A percentile compares a stretch with the other conserved stretches of the same genome.
Conservation (phyloP, 2,888 invertebrate genomes). For the Andrena dorsata region DNA sequence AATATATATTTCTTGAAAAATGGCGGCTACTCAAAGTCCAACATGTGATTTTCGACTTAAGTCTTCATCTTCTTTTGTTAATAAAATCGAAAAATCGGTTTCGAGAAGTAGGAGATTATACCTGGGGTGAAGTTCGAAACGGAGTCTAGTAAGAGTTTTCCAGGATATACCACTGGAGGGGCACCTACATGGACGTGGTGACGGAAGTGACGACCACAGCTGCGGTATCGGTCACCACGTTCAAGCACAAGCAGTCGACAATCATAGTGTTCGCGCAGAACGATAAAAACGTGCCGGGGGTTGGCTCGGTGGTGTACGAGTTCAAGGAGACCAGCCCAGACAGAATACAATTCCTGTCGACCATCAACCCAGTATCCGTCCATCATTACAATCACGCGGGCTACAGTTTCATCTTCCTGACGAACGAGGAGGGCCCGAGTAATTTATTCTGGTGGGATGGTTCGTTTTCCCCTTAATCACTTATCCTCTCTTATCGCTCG, state of each 20-base stretch:
- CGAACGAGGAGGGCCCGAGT: slow-evolving; percentile 68
- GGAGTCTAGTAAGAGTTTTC: neutral
- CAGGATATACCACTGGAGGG: slow-evolving; percentile 79
- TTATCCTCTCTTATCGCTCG: neutral
- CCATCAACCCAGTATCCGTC: slow-evolving; percentile 68
- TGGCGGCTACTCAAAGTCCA: too few relatives aligned
- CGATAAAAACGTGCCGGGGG: slow-evolving; percentile 29
- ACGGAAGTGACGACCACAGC: slow-evolving; percentile 66
- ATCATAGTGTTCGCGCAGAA: slow-evolving; percentile 75
- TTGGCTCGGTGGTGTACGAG: slow-evolving; percentile 73
- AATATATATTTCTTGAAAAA: too few relatives aligned
- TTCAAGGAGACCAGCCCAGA: slow-evolving; percentile 61
- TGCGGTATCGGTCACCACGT: slow-evolving; percentile 75
- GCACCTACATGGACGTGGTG: slow-evolving; percentile 77
- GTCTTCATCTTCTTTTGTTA: too few relatives aligned
- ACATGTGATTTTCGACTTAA: too few relatives aligned
- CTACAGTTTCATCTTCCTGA: slow-evolving; percentile 71
- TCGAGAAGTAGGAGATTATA: too few relatives aligned
- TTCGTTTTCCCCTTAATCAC: slow-evolving; percentile 41
- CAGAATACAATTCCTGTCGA: slow-evolving; percentile 72
- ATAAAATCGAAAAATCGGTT: too few relatives aligned
- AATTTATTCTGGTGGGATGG: slow-evolving; percentile 78
- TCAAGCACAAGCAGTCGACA: slow-evolving; percentile 69
- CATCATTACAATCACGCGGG: slow-evolving; percentile 69
- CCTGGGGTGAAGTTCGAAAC: neutral